These are phyloP conservation scores for Rhodinocichla rosea DNA, from an alignment of 2,113 vertebrate species.

Conservation along the genomic window DNA sequence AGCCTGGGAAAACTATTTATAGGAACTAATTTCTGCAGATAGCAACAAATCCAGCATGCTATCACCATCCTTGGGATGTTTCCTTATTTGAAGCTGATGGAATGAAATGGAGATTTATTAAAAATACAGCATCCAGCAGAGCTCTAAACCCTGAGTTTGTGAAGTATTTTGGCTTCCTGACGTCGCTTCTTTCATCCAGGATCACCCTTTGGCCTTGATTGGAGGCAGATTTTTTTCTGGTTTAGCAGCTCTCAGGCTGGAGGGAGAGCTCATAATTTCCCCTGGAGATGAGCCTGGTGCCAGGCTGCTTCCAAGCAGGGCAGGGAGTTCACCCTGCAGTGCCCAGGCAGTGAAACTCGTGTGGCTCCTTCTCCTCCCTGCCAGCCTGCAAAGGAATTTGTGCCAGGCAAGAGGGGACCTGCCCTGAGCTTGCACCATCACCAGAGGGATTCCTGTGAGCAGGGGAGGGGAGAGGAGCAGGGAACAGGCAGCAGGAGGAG, in stretches of 20 bases:
- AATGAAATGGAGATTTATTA: background rate
- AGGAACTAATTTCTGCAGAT: constrained; percentile 17
- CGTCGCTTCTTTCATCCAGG: background rate
- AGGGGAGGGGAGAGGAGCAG: background rate
- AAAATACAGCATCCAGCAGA: background rate
- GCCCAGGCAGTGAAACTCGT: background rate
- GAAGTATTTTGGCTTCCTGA: background rate
- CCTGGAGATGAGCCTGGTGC: background rate
- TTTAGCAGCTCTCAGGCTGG: background rate
- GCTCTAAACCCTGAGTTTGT: background rate
- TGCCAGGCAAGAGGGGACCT: background rate
- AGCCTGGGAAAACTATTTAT: constrained; percentile 52
- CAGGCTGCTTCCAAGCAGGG: background rate
- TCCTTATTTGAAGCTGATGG: background rate
- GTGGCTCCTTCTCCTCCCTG: background rate
- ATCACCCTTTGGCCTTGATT: background rate
- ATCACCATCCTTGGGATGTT: background rate
- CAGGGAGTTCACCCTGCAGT: background rate
- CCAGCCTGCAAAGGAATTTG: background rate
- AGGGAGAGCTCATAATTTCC: background rate
- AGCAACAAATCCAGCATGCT: constrained; percentile 31
- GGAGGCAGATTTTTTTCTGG: background rate
- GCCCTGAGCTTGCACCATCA: background rate
- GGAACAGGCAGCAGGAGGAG: background rate
- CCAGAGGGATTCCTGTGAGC: background rate